phyloP scores from a whole-genome alignment of 2,888 invertebrate genomes.

The Syrphus vitripennis region DNA sequence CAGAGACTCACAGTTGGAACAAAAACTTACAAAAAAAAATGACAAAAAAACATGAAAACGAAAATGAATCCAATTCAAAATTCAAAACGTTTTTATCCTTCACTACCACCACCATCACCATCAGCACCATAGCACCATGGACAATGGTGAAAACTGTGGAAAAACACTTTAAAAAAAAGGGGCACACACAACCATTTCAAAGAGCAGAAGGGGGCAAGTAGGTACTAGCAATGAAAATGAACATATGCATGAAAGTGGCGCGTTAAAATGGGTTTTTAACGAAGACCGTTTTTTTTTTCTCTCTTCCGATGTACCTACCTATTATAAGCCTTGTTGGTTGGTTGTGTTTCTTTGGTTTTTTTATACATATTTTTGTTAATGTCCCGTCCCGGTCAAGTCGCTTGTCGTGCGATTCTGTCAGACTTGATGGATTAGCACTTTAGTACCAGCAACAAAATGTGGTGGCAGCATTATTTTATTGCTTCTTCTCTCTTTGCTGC shows the following conservation, averaged over 20 bases:
- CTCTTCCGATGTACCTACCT: background rate
- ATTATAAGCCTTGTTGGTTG: background rate
- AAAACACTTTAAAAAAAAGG: constrained; percentile 43
- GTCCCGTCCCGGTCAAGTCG: constrained; percentile 61
- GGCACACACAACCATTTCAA: background rate
- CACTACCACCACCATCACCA: constrained; percentile 23
- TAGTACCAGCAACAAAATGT: constrained; percentile 48
- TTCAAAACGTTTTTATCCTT: constrained; percentile 71
- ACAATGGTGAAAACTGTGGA: constrained; percentile 60
- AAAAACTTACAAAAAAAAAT: background rate
- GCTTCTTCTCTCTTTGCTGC: constrained; percentile 3
- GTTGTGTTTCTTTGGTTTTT: constrained; percentile 29
- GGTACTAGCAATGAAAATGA: constrained; percentile 61
- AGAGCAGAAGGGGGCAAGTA: background rate
- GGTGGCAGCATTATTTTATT: constrained; percentile 31
- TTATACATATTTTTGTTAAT: constrained; percentile 23
- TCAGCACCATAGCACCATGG: constrained; percentile 20
- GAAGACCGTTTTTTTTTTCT: constrained; percentile 53
- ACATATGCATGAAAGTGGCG: constrained; percentile 72
- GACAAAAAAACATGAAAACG: constrained; percentile 6
- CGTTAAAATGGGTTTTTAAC: constrained; percentile 71
- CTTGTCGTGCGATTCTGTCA: constrained; percentile 65
- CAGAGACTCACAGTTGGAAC: constrained; percentile 38
- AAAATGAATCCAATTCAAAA: constrained; percentile 70
- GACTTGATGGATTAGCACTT: constrained; percentile 70